Percentiles rank a stretch among this genome's conserved stretches.
These are phyloP conservation scores for Armadillidium nasatum DNA, from an alignment of 1,140 invertebrate species.

Conservation along the genomic window DNA sequence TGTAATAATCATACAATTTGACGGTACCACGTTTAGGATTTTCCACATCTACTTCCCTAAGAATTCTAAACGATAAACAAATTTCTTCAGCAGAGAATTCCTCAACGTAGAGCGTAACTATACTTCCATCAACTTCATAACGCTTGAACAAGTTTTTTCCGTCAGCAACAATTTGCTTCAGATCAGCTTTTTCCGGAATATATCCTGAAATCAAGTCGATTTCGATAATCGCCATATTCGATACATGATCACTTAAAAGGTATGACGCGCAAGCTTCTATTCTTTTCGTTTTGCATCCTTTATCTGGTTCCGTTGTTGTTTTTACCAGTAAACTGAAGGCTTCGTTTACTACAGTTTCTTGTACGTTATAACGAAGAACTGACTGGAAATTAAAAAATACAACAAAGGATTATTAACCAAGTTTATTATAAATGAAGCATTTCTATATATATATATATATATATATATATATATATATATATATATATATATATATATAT, in stretches of 20 bases:
- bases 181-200: constrained; percentile 34
- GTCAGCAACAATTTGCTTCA: constrained; percentile 39
- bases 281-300: constrained; percentile 30
- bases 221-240: constrained; percentile 45
- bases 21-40: constrained; percentile 60
- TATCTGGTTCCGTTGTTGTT: constrained; percentile 28
- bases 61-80: constrained; percentile 53
- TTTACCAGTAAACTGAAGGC: constrained; percentile 31
- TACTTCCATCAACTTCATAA: constrained; percentile 50
- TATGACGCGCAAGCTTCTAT: constrained; percentile 38
- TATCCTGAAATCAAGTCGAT: constrained; percentile 44
- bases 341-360: constrained; percentile 29
- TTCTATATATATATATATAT: too few species aligned
- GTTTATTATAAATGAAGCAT: background rate
- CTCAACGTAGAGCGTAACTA: constrained; percentile 54
- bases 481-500: too few species aligned
- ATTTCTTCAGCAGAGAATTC: constrained; percentile 48
- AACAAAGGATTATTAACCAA: background rate
- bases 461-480: too few species aligned
- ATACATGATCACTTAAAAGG: constrained; percentile 29
- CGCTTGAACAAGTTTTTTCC: constrained; percentile 47
- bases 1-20: constrained; percentile 66
- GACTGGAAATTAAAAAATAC: constrained; percentile 24
- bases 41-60: constrained; percentile 51
- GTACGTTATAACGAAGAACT: constrained; percentile 39